Percentiles rank a stretch among this genome's conserved stretches.
phyloP scores from a whole-genome alignment of 2,113 vertebrate species.

The Arothron firmamentum region DNA sequence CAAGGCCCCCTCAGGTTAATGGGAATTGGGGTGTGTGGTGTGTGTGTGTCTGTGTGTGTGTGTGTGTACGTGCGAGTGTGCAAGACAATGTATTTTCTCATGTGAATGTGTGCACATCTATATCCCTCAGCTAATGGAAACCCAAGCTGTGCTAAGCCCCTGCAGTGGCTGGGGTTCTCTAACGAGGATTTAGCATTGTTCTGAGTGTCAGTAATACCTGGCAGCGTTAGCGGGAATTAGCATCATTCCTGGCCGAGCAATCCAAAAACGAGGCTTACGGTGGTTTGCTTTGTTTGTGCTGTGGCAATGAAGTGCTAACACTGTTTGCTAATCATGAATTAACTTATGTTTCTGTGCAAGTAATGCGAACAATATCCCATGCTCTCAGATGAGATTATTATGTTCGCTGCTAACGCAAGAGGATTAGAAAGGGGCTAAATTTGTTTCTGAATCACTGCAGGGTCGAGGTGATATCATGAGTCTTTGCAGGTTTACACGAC shows the following conservation, averaged over 20 bases:
- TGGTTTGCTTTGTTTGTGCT: conserved; percentile 56
- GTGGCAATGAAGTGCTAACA: conserved; percentile 44
- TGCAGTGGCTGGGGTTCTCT: conserved; percentile 48
- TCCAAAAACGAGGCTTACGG: conserved; percentile 47
- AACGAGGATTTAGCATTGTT: conserved; percentile 65
- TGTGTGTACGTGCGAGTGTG: conserved; percentile 4
- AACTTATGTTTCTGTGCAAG: conserved; percentile 44
- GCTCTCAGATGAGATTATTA: conserved; percentile 45
- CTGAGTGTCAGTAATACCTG: conserved; percentile 62
- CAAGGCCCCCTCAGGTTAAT: conserved; percentile 72
- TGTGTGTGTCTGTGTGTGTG: not conserved
- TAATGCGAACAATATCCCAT: conserved; percentile 43
- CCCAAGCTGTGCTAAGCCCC: conserved; percentile 52
- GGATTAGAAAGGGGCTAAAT: conserved; percentile 42
- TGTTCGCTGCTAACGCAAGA: conserved; percentile 39
- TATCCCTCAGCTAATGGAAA: conserved; percentile 52
- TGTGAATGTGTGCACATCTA: conserved; percentile 14
- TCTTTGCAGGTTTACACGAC: not conserved
- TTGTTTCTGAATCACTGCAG: conserved; percentile 26
- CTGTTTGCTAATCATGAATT: conserved; percentile 57
- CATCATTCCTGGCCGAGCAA: conserved; percentile 53
- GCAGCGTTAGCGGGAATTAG: conserved; percentile 55
- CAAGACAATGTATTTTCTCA: conserved; percentile 24
- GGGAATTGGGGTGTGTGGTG: conserved; percentile 45
- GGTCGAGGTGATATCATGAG: not conserved